Percentiles rank a stretch among this genome's conserved stretches.
These are phyloP conservation scores for Dendrolimus punctatus DNA, from an alignment of 1,140 invertebrate species.

Conservation along the genomic window DNA sequence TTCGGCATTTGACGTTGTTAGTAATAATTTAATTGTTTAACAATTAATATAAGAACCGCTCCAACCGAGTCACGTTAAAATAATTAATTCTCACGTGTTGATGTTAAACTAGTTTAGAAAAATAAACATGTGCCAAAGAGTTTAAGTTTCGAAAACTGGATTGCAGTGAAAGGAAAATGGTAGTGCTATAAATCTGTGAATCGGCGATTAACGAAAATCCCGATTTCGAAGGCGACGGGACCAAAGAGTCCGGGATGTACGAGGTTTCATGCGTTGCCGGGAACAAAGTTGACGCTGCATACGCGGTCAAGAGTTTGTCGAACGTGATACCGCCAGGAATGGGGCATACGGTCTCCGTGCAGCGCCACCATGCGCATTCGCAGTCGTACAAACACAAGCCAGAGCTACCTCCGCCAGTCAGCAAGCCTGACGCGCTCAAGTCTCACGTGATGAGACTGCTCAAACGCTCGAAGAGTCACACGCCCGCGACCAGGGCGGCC, in stretches of 20 bases:
- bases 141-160: slow-evolving; percentile 29
- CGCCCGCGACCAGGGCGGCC: slow-evolving; percentile 71
- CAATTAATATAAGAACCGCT: too few species aligned
- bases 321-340: slow-evolving; percentile 62
- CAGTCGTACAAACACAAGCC: slow-evolving; percentile 62
- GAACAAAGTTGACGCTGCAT: slow-evolving; percentile 75
- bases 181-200: slow-evolving; percentile 5
- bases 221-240: slow-evolving; percentile 12
- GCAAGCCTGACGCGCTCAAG: slow-evolving; percentile 62
- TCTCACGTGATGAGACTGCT: slow-evolving; percentile 82
- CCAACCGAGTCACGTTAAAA: too few species aligned
- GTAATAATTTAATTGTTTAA: too few species aligned
- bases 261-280: slow-evolving; percentile 76
- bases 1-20: too few species aligned
- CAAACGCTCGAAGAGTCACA: slow-evolving; percentile 82
- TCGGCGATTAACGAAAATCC: neutral
- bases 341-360: slow-evolving; percentile 61
- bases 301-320: slow-evolving; percentile 71
- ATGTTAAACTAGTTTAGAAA: too few species aligned
- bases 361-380: slow-evolving; percentile 70
- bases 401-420: slow-evolving; percentile 44
- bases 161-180: slow-evolving; percentile 51
- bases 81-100: too few species aligned
- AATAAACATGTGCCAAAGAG: slow-evolving; percentile 7
- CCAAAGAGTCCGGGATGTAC: slow-evolving; percentile 66